Evolutionary conservation across 2,888 invertebrate species (phyloP), one percentile per base, ranked within the genome.

Genomic region (Coremacera marginata): DNA sequence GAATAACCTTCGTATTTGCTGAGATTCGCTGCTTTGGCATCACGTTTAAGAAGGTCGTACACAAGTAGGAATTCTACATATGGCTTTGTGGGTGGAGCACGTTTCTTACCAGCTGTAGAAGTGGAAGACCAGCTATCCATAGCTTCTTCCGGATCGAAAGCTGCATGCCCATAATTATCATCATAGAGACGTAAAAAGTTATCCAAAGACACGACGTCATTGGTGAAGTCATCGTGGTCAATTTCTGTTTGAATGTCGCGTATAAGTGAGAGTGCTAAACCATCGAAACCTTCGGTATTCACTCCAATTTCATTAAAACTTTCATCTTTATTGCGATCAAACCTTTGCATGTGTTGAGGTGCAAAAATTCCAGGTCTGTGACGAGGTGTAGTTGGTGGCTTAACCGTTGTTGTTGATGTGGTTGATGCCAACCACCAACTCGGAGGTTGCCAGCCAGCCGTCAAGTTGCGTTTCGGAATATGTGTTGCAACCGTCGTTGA

Each of bases 1-100:
- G 87, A 85, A 75, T 89, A 90, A 0, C 89, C 89, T 80, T 87
- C 87, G 77, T 89, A 90, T 84, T 87, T 88, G 80, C 86, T 89
- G 0, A 89, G 80, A 82, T 87, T 88, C 3, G 85, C 84, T 0
- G 88, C 85, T 77, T 90, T 90, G 0, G 90, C 89, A 79, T 90
- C 90, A 3, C 90, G 86, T 78, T 90, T 90, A 1, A 90, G 84
- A 31, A 89, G 83, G 83, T 90, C 90, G 72, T 90, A 90, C 27
- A 89, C 84, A 68, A 90, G 84, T 52, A 90, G 80, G 73, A 89
- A 89, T 67, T 89, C 89, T 1, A 90, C 89, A 81, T 89, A 90
- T 1, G 90, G 86, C 72, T 89, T 89, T 0, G 90, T 89, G 49
- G 89, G 88, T 16, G 90, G 90, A 31, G 87, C 84, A 9, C 89